Base-by-base conservation (phyloP, 2,888 invertebrate genomes). In the Bembecia ichneumoniformis region DNA sequence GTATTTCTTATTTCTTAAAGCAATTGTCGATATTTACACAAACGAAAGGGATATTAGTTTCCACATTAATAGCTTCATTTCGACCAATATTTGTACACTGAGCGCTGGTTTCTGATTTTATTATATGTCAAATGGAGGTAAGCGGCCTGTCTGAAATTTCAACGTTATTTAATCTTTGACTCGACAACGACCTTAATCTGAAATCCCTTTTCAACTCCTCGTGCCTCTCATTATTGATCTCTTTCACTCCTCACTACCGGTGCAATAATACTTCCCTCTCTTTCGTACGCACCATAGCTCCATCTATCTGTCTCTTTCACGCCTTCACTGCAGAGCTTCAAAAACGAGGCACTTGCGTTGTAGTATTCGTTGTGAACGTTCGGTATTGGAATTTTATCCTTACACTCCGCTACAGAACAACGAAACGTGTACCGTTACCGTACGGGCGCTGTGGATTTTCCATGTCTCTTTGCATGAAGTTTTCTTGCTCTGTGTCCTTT, bases 201-300 rank as follows among this genome's bases (percentile, higher is more conserved):
- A 86, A 87, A 87, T 87, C 86, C 84, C 86, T 87, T 87, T 87
- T 84, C 86, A 84, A 87, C 86, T 86, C 86, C 78, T 84, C 84
- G 83, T 80, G 81, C 78, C 77, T 82, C 86, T 86, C 86, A 86
- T 86, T 87, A 87, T 87, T 83, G 86, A 87, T 87, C 86, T 87
- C 86, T 87, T 87, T 87, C 86, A 84, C 86, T 87, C 86, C 83
- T 87, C 82, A 82, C 86, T 83, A 86, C 86, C 86, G 86, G 84
- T 87, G 86, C 86, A 87, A 86, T 84, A 82, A 77, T 76, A 71
- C 63, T 54, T 49, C 63, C 58, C 53, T 75, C 77, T 62, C 74
- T 55, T 60, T 82, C 68, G 43, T 49, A 51, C 70, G 20, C 51
- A 43, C 17, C 50, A 55, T 56, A 59, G 54, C 57, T 60, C 49